These are phyloP conservation scores for Drosophila baimaii DNA, from an alignment of 1,140 invertebrate genomes.

Conservation along the genomic window DNA sequence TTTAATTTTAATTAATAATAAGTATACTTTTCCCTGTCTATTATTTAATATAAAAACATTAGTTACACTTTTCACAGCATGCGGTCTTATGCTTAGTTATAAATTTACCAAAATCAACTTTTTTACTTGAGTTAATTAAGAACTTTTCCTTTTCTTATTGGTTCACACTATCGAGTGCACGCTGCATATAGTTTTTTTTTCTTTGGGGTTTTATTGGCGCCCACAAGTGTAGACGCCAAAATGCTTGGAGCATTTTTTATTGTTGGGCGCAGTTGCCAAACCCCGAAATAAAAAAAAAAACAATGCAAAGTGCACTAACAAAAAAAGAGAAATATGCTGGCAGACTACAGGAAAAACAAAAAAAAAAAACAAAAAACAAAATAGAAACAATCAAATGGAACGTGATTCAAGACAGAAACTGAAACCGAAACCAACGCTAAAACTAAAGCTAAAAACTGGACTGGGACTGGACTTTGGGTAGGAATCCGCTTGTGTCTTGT, in stretches of 20 bases:
- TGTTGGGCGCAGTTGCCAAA: conserved; percentile 74
- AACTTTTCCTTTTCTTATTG: background rate
- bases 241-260: conserved; percentile 37
- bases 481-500: conserved; percentile 27
- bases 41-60: too few relatives aligned
- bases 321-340: conserved; percentile 37
- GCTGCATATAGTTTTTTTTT: background rate
- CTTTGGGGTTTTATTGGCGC: conserved; percentile 29
- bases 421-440: conserved; percentile 53
- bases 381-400: conserved; percentile 57
- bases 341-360: conserved; percentile 35
- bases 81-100: too few relatives aligned
- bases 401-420: conserved; percentile 53
- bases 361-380: conserved; percentile 47
- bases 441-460: conserved; percentile 49
- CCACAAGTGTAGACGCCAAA: conserved; percentile 72
- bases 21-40: too few relatives aligned
- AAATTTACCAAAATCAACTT: too few relatives aligned
- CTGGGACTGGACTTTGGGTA: conserved; percentile 47
- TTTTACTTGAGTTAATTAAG: background rate
- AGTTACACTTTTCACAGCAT: too few relatives aligned
- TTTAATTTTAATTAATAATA: too few relatives aligned
- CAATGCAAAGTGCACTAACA: conserved; percentile 69
- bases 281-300: conserved; percentile 57
- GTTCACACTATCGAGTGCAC: background rate